Evolutionary conservation across 2,113 vertebrate species (phyloP), one percentile per base, ranked within the genome.

Genomic region (Mormyrus iriodes): DNA sequence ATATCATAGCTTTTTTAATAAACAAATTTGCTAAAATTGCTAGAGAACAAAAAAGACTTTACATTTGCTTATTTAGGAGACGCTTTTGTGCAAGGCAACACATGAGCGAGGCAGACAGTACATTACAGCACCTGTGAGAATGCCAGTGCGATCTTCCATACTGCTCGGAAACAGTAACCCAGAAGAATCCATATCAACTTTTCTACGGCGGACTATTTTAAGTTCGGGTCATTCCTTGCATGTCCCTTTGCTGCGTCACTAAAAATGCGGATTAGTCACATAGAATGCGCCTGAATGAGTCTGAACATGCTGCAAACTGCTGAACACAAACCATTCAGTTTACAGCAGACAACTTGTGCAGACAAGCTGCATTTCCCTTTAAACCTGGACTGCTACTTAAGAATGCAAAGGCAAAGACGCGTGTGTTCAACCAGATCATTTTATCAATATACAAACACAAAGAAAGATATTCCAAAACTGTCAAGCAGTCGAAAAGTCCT

Each of bases 281-380:
- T 35, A 79, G 73, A 12, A 39, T 19, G 35, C 15, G 15, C 73
- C 94, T 83, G 91, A 93, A 95, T 94, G 90, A 92, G 95, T 93
- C 94, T 93, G 93, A 92, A 95, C 95, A 94, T 92, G 95, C 94
- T 89, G 90, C 90, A 55, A 86, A 91, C 89, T 87, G 92, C 91
- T 90, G 86, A 52, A 85, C 55, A 89, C 88, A 92, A 94, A 93
- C 92, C 92, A 92, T 94, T 88, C 76, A 44, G 31, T 79, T 53
- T 73, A 17, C 76, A 51, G 84, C 61, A 13, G 61, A 69, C 61
- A 13, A 69, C 61, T 69, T 69, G 61, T 69, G 83, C 65, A 87
- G 82, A 42, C 84, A 88, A 87, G 35, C 44, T 24, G 86, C n/a
- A 44, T 24, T n/a, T 85, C 42, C 21, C 65, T 4, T 49, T 49